Conservation (phyloP, 2,888 invertebrate species). For the Idaea straminata region DNA sequence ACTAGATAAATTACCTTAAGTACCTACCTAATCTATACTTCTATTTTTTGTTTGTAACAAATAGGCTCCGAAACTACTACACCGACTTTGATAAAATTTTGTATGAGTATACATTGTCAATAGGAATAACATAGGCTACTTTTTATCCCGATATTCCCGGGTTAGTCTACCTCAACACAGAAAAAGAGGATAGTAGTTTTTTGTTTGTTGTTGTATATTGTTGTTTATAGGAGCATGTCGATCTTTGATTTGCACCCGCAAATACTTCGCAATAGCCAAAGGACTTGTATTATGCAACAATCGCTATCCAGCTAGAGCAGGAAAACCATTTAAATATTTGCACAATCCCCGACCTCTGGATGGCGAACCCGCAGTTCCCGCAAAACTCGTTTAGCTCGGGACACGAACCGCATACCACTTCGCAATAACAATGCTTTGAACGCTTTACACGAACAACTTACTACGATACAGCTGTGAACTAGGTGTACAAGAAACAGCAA, state of each 20-base stretch:
- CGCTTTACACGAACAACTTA: conserved; percentile 31
- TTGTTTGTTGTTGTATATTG: neutral
- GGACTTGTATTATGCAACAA: conserved; percentile 30
- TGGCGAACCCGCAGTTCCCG: conserved; percentile 54
- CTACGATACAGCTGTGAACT: conserved; percentile 4
- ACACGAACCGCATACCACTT: conserved; percentile 33
- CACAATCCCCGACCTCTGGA: conserved; percentile 68
- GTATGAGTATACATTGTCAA: no score
- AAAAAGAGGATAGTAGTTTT: no score
- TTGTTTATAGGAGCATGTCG: neutral
- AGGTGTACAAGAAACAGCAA: conserved; percentile 10
- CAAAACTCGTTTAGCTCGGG: conserved; percentile 61
- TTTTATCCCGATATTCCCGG: no score
- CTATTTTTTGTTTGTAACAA: no score
- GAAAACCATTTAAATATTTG: conserved; percentile 68
- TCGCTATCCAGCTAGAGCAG: conserved; percentile 43
- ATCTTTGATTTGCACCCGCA: neutral
- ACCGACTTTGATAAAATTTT: no score
- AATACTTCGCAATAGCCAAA: neutral
- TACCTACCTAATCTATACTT: neutral
- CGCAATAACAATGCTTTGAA: conserved; percentile 21
- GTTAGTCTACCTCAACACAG: no score
- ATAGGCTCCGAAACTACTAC: no score
- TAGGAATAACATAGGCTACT: no score
- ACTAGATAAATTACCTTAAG: neutral